Base-by-base conservation (phyloP, 2,113 vertebrate species). In the Neodontobutis hainanensis region DNA sequence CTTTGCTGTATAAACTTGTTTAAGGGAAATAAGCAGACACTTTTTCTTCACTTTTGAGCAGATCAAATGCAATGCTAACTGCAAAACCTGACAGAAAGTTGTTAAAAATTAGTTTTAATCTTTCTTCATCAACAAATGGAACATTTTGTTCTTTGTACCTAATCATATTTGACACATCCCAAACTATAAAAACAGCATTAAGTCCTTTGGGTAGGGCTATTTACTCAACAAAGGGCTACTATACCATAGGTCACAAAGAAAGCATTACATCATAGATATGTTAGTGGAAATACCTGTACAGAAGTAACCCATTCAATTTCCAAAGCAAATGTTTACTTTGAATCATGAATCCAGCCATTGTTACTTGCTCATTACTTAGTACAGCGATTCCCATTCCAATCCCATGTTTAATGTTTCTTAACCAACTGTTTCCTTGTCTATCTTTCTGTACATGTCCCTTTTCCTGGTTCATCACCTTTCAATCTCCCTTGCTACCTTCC, bases 361-460 rank as follows among this genome's bases (percentile, higher is more conserved):
- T 43, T 46, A n/a, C 50, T 43, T 38, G 58, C 43, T 27, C 50
- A 6, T 15, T 47, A 12, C 58, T 9, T 19, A 56, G 19, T 27
- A 35, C 35, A 4, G 9, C 44, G 6, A 8, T 46, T 43, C 10
- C 42, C 42, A 43, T 2, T 11, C 42, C 42, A 11, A 46, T 11
- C 8, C 34, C 46, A 35, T 48, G 53, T 43, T 45, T 35, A 2
- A 11, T 46, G 12, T 53, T 61, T 27, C 92, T 90, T 87, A 89
- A 90, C 91, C 52, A 49, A 34, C 3, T 5, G 0, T 9, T 40
- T 81, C 90, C 90, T 90, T 92, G 91, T 94, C 53, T 61, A 43
- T 52, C 50, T 16, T 32, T 36, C 57, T 58, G 10, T 11, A 42
- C 3, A 11, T 46, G 12, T 35, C 47, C 68, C 44, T 52, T 15